Evolutionary conservation across 2,888 invertebrate genomes (phyloP), one percentile per base, ranked within the genome.

Genomic region (Ophion costatus): DNA sequence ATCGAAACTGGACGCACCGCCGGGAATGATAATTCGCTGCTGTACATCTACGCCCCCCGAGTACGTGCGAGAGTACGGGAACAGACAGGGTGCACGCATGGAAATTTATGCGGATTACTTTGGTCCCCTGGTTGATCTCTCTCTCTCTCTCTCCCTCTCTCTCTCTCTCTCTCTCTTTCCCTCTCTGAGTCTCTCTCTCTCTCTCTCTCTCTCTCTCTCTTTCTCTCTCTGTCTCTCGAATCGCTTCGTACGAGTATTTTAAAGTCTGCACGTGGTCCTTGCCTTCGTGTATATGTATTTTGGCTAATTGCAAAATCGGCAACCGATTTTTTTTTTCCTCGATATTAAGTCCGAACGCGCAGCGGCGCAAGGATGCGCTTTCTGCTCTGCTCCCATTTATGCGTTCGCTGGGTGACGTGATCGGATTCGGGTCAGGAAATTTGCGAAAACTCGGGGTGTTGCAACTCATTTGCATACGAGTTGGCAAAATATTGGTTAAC

Each of bases 61-160:
- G 38, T 66, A 59, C 61, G 51, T 73, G 71, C 78, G 74, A 74
- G 42, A 57, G 66, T 74, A 75, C 64, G 29, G 51, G 51, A 61
- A 61, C 61, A 64, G 33, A 42, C 57, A 69, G 66, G 10, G 66
- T 51, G 24, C 69, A 76, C 82, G 64, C 80, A 74, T 69, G 84
- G 67, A 84, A 84, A 84, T 84, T 84, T 74, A 84, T 84, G 84
- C 84, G 84, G 45, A 84, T 84, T 84, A 84, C 77, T 84, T 81
- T 57, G 59, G 57, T 75, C 74, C 61, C 57, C n/a, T 57, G n/a
- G 57, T 57, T 57, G 57, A n/a, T 11, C 29, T 56, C 4, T n/a
- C 24, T 56, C 33, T 56, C 33, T 70, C 57, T n/a, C 57, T n/a
- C 5, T 57, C 57, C 24, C 1, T 22, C 61, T 42, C 20, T 24